Evolutionary conservation across 2,113 vertebrate species (phyloP).

Genomic region (Galeopterus variegatus): DNA sequence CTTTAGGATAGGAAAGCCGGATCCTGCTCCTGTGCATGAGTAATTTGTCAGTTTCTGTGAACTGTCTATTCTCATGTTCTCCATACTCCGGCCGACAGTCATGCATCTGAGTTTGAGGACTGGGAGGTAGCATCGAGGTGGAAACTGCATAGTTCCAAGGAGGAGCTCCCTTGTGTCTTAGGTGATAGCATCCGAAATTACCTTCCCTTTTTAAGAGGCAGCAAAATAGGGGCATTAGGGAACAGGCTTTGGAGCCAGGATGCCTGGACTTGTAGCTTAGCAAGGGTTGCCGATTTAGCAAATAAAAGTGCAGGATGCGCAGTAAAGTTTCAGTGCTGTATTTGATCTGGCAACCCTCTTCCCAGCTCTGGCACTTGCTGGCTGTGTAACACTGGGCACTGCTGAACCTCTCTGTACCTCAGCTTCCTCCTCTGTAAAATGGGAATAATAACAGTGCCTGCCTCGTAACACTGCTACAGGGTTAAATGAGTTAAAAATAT

Average conservation of each 20-base stretch:
- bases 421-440: background rate
- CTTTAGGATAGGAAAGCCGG: background rate
- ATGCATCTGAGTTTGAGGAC: background rate
- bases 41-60: background rate
- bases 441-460: accelerated
- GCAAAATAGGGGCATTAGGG: background rate
- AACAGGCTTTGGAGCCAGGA: background rate
- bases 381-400: too few species aligned
- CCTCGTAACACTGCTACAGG: too few species aligned
- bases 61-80: background rate
- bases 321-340: background rate
- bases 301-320: background rate
- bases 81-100: background rate
- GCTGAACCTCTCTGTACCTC: background rate
- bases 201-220: background rate
- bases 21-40: background rate
- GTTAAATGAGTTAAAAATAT: background rate
- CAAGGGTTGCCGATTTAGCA: background rate
- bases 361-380: background rate
- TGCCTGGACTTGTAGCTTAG: background rate
- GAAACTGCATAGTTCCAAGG: background rate
- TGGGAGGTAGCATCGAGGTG: background rate
- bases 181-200: background rate
- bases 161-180: background rate
- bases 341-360: background rate